Percentiles rank a stretch among this genome's conserved stretches.
These are phyloP conservation scores for Andricus quercusramuli DNA, from an alignment of 2,888 invertebrate genomes.

Conservation along the genomic window DNA sequence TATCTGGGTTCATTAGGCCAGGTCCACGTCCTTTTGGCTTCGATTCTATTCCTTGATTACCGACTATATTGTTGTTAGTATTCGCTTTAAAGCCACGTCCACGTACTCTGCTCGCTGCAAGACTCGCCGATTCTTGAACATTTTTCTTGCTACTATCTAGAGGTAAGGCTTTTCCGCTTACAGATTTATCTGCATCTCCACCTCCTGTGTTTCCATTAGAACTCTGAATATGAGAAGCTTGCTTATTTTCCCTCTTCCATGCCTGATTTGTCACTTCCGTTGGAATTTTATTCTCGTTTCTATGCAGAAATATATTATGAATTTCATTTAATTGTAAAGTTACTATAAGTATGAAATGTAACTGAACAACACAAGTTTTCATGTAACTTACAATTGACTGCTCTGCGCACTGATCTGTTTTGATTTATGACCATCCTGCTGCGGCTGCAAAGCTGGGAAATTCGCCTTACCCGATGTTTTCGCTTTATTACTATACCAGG, in stretches of 20 bases:
- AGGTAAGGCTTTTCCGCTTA: slow-evolving; percentile 57
- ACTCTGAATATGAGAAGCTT: slow-evolving; percentile 63
- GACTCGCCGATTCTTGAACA: slow-evolving; percentile 70
- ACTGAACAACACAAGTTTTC: slow-evolving; percentile 8
- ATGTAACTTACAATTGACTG: slow-evolving; percentile 64
- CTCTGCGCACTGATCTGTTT: slow-evolving; percentile 56
- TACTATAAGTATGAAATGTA: slow-evolving; percentile 23
- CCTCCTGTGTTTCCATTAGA: slow-evolving; percentile 66
- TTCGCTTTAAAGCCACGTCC: slow-evolving; percentile 74
- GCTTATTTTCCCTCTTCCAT: slow-evolving; percentile 72
- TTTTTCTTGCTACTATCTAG: slow-evolving; percentile 69
- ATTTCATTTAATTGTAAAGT: neutral
- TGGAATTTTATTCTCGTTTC: slow-evolving; percentile 72
- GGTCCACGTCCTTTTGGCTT: slow-evolving; percentile 73
- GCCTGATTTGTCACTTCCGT: slow-evolving; percentile 71
- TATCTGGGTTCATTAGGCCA: slow-evolving; percentile 64
- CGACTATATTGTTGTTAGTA: slow-evolving; percentile 71
- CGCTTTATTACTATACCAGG: slow-evolving; percentile 77
- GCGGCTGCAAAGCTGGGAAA: slow-evolving; percentile 73
- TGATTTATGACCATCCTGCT: slow-evolving; percentile 68
- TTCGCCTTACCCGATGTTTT: slow-evolving; percentile 71
- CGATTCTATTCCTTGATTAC: slow-evolving; percentile 69
- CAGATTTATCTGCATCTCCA: slow-evolving; percentile 64
- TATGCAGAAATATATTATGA: slow-evolving; percentile 49
- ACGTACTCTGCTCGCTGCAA: slow-evolving; percentile 69